Percentiles rank a stretch among this genome's conserved stretches.
Conservation (phyloP, 2,888 invertebrate genomes). For the Hanleya hanleyi region DNA sequence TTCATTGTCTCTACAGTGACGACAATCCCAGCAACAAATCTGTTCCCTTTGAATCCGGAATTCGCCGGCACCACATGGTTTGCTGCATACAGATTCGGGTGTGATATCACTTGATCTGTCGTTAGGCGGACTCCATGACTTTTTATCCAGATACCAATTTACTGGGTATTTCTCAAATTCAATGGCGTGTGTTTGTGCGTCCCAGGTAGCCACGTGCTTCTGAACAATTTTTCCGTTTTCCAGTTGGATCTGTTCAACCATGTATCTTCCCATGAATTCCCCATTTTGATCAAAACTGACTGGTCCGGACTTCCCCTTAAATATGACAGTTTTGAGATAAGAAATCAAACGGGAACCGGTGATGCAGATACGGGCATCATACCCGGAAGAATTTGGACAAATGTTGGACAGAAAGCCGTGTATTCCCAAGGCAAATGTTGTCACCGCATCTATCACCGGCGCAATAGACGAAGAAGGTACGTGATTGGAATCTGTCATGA, state of each 20-base stretch:
- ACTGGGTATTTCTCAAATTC: not conserved
- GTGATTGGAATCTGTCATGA: slow-evolving; percentile 9
- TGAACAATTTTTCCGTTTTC: not conserved
- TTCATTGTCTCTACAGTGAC: slow-evolving; percentile 41
- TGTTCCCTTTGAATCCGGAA: slow-evolving; percentile 31
- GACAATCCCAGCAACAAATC: slow-evolving; percentile 48
- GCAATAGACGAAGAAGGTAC: slow-evolving; percentile 14
- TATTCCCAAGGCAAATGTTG: slow-evolving; percentile 51
- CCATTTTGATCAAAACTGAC: not conserved
- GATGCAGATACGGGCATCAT: not conserved
- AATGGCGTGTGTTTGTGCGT: not conserved
- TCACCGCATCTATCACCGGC: slow-evolving; percentile 51
- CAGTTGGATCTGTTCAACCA: not conserved
- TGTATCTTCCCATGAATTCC: not conserved
- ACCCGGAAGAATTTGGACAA: slow-evolving; percentile 30
- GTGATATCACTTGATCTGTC: too few species aligned
- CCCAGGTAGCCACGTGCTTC: not conserved
- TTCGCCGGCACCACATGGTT: slow-evolving; percentile 14
- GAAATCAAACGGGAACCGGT: not conserved
- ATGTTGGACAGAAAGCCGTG: slow-evolving; percentile 38
- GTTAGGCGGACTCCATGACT: not conserved
- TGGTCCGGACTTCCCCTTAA: not conserved
- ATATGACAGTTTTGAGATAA: not conserved
- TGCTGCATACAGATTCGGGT: slow-evolving; percentile 28
- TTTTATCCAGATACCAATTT: not conserved